Base-by-base conservation (phyloP, 2,888 invertebrate genomes). In the Vesta saturnalis region DNA sequence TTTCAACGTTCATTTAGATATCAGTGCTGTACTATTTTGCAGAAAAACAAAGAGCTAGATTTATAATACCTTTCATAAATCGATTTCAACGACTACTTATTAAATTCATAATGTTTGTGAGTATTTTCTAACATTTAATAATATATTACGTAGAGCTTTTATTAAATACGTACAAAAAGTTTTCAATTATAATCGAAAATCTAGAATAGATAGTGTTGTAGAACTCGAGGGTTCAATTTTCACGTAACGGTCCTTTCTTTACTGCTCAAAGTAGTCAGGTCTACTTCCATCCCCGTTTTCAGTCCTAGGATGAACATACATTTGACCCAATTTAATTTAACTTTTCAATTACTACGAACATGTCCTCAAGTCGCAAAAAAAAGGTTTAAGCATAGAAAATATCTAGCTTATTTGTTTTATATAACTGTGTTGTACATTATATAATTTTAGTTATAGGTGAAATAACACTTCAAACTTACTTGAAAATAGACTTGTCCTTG, bases 401-500 rank as follows among this genome's bases (percentile, higher is more conserved):
- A n/a, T n/a, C n/a, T n/a, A n/a, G n/a, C n/a, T n/a, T n/a, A n/a
- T n/a, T n/a, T n/a, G n/a, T n/a, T n/a, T n/a, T n/a, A n/a, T n/a
- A n/a, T n/a, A n/a, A n/a, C n/a, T n/a, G n/a, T n/a, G n/a, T n/a
- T n/a, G n/a, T n/a, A n/a, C n/a, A n/a, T n/a, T n/a, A n/a, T n/a
- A n/a, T n/a, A n/a, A n/a, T 65, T 64, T 61, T 59, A 55, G 65
- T 65, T 52, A 54, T 52, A 19, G 60, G 60, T 56, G 60, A 14
- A n/a, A n/a, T n/a, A 18, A 49, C 49, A 18, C 19, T 15, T 15
- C 2, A 23, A 54, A 87, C 91, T 91, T 85, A 94, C 94, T 90
- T 93, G 90, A 84, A 94, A 89, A 85, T 92, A 91, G 77, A 92
- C 92, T 85, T 90, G 89, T 81, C 90, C 89, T 77, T 92, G 91